Conservation (phyloP, 2,797 vertebrate species). For the Melanotaenia boesemani region DNA sequence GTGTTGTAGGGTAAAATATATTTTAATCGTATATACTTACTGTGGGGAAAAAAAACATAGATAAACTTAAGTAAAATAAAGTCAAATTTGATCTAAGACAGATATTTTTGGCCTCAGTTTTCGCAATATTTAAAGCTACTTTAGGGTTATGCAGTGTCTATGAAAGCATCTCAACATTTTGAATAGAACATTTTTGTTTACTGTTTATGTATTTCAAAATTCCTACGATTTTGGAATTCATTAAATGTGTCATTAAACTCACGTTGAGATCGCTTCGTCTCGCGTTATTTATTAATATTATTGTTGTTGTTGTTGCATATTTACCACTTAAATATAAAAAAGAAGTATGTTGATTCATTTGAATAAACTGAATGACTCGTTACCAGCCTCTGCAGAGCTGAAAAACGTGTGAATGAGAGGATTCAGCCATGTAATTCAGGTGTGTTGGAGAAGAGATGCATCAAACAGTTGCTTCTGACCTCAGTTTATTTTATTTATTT, state of each 20-base stretch:
- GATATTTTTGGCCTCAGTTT: too few relatives aligned
- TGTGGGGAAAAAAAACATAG: neutral
- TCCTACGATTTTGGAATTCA: neutral
- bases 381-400: too few relatives aligned
- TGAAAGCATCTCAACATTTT: fast-evolving
- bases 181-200: neutral
- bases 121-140: neutral
- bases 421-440: too few relatives aligned
- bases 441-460: too few relatives aligned
- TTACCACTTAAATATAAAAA: neutral
- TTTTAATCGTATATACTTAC: neutral
- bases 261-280: conserved; percentile 71
- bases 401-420: too few relatives aligned
- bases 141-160: neutral
- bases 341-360: too few relatives aligned
- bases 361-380: too few relatives aligned
- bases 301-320: neutral
- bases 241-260: conserved; percentile 30
- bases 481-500: too few relatives aligned
- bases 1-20: neutral
- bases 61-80: neutral
- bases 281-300: neutral
- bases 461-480: too few relatives aligned
- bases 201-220: neutral
- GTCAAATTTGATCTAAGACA: too few relatives aligned